These are phyloP conservation scores for Sorex araneus DNA, from an alignment of 2,113 vertebrate species.

Conservation along the genomic window DNA sequence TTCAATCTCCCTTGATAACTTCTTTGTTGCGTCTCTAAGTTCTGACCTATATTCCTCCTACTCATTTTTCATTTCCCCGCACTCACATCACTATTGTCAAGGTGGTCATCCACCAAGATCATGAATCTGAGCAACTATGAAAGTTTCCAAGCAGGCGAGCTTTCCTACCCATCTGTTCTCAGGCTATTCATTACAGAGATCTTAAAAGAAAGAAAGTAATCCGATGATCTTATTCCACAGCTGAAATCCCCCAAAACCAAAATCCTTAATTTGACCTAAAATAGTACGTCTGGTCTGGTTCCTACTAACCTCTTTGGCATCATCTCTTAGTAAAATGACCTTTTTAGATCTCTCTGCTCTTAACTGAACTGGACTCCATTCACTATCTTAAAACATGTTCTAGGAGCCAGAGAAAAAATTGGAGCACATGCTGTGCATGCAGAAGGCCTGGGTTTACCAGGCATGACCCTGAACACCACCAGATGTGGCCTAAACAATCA, in stretches of 20 bases:
- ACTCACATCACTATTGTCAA: neutral
- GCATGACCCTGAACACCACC: too few relatives aligned
- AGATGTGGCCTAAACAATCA: too few relatives aligned
- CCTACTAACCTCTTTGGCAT: neutral
- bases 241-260: conserved; percentile 39
- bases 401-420: too few relatives aligned
- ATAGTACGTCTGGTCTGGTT: neutral
- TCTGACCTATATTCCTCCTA: conserved; percentile 33
- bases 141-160: conserved; percentile 37
- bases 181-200: neutral
- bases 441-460: too few relatives aligned
- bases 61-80: neutral
- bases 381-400: neutral
- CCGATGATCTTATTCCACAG: conserved; percentile 3
- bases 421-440: too few relatives aligned
- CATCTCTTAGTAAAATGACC: neutral
- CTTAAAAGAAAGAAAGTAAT: neutral
- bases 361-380: neutral
- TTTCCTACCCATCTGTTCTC: conserved; percentile 14
- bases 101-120: neutral
- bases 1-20: neutral
- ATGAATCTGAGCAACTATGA: conserved; percentile 22
- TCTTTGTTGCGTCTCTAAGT: neutral
- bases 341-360: neutral
- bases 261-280: conserved; percentile 29